Percentiles rank a stretch among this genome's conserved stretches.
Evolutionary conservation across 1,140 invertebrate genomes (phyloP).

Genomic region (Wasmannia auropunctata): DNA sequence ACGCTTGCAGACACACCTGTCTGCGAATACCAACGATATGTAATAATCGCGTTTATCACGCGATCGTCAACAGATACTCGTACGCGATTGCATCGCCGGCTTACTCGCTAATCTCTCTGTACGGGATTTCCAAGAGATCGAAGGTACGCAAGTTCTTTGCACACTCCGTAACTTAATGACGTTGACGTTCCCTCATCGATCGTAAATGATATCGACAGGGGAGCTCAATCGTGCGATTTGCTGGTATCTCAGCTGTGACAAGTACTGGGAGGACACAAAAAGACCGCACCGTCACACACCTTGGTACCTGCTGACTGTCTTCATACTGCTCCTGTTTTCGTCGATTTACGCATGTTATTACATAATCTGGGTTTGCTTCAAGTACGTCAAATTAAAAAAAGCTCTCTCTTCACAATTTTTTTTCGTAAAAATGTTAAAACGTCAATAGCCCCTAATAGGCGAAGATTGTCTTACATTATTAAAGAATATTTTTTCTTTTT

Average conservation of each 20-base stretch:
- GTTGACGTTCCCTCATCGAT: constrained; percentile 30
- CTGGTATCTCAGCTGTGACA: constrained; percentile 96
- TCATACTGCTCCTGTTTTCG: constrained; percentile 91
- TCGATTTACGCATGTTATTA: constrained; percentile 95
- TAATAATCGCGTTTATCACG: background rate
- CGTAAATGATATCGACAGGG: constrained; percentile 85
- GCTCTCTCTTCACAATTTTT: background rate
- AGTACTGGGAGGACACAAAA: constrained; percentile 95
- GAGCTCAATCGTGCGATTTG: constrained; percentile 95
- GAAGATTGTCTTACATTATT: background rate
- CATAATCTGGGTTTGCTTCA: constrained; percentile 95
- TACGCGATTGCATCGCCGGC: constrained; percentile 91
- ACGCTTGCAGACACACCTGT: background rate
- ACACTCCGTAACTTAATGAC: background rate
- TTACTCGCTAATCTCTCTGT: constrained; percentile 91
- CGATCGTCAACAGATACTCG: constrained; percentile 84
- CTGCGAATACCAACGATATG: background rate
- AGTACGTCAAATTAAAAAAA: constrained; percentile 87
- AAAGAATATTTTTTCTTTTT: background rate
- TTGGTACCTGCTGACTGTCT: constrained; percentile 90
- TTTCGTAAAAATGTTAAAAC: background rate
- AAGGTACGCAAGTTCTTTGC: constrained; percentile 87
- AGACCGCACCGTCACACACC: constrained; percentile 91
- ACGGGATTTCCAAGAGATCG: constrained; percentile 93
- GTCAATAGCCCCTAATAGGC: background rate